Base-by-base conservation (phyloP, 2,113 vertebrate species). In the Serinus canaria region DNA sequence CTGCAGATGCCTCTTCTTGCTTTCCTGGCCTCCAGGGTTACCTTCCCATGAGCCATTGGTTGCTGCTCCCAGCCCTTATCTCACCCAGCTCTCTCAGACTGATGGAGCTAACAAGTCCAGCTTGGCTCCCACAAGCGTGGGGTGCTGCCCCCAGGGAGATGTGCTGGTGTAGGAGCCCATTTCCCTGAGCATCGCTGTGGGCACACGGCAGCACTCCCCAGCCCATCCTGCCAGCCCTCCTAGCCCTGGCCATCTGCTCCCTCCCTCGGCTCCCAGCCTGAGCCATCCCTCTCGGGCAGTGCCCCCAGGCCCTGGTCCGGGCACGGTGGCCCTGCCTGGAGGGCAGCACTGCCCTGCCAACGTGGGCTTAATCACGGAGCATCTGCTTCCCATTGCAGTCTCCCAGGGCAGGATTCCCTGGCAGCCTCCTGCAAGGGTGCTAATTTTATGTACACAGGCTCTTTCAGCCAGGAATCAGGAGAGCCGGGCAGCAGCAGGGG, bases 311-410 rank as follows among this genome's bases (percentile, higher is more conserved):
- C 62, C 30, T 3, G 2, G 28, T 23, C 0, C 0, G 44, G 84
- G 67, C 92, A 95, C 82, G 17, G 2, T 37, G 28, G 64, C 90
- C 89, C 55, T 5, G 44, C 81, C 30, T 3, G 0, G 22, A 22
- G 59, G 60, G 33, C 35, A 8, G 30, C 9, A 0, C 86, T 55
- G 69, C 31, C 73, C 80, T 47, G 66, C 3, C 53, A 92, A 68
- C 49, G 87, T 94, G 97, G 72, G 83, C 85, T 94, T 25, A 68
- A 90, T 94, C 96, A 95, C 11, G 3, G 58, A 89, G 93, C 97
- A 96, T 96, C 97, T 97, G 96, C 97, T 96, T 93, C 92, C 94
- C 95, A 94, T 76, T 55, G 91, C 17, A 4, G 83, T 72, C 1
- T 21, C 50, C 41, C 90, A 37, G 95, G 88, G 85, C 92, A 77